These are phyloP conservation scores for Hypercompe scribonia DNA, from an alignment of 2,888 invertebrate genomes.

Conservation along the genomic window DNA sequence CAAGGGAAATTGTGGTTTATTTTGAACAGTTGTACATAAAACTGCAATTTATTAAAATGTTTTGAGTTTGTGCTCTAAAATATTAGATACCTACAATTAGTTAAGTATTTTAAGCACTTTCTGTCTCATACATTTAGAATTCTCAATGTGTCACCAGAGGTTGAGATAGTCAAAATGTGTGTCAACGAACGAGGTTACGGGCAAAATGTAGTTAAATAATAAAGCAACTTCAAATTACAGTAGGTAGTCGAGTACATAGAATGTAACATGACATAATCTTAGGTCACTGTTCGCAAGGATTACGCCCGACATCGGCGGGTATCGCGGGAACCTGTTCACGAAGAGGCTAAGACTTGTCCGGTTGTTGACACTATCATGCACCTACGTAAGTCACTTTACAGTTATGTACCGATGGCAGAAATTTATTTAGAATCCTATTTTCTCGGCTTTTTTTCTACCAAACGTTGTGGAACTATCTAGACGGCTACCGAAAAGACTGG, in stretches of 20 bases:
- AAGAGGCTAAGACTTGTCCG: constrained; percentile 65
- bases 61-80: too few relatives aligned
- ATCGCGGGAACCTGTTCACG: constrained; percentile 54
- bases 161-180: background rate
- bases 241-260: constrained; percentile 27
- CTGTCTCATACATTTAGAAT: background rate
- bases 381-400: constrained; percentile 61
- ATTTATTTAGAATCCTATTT: background rate
- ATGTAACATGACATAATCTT: constrained; percentile 42
- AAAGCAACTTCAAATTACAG: constrained; percentile 13
- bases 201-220: background rate
- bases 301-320: constrained; percentile 28
- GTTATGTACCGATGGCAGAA: constrained; percentile 52
- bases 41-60: too few relatives aligned
- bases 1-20: too few relatives aligned
- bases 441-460: background rate
- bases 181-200: background rate
- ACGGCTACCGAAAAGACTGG: too few relatives aligned
- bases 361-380: constrained; percentile 75
- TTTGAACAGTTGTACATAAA: too few relatives aligned
- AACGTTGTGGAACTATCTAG: too few relatives aligned
- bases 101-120: too few relatives aligned
- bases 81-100: too few relatives aligned
- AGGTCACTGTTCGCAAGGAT: constrained; percentile 39
- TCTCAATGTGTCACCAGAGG: background rate